Evolutionary conservation across 2,888 invertebrate species (phyloP), one percentile per base, ranked within the genome.

Genomic region (Noctua fimbriata): DNA sequence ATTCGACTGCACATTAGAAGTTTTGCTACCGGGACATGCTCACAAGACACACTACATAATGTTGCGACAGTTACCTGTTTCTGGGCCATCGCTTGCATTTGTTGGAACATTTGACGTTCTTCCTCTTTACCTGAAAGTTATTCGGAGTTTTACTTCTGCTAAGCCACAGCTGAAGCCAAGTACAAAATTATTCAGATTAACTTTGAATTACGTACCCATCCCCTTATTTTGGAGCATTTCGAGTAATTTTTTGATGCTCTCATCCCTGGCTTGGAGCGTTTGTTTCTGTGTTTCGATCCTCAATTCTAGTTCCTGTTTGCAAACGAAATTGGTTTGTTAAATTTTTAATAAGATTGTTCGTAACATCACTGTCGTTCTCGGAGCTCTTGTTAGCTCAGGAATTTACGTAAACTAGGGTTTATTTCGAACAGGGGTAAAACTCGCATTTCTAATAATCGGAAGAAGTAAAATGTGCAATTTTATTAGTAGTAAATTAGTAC

Each of bases 161-260:
- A 72, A 77, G 73, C 76, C 72, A 78, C 47, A 74, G 83, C 75
- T 83, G 79, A 77, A 76, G 78, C 69, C 73, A 60, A 82, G 65
- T 65, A 83, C 73, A 76, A 84, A 72, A 80, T 85, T 78, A 83
- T 84, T 80, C 55, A 81, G 69, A 81, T 79, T 76, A 79, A 73
- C 63, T 79, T 65, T 69, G 76, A 73, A 55, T 84, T 89, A 96
- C 98, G 98, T 97, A 99, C 99, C 99, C 98, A 99, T 98, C 95
- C 99, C 99, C 97, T 99, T 99, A 95, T 98, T 99, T 96, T 99
- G 99, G 82, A 99, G 97, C 99, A 99, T 99, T 97, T 99, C 99
- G 93, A 99, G 97, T 92, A 99, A 97, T 96, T 99, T 99, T 97
- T 99, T 99, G 95, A 99, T 99, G 96, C 99, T 99, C 94, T 99